Percentiles rank a stretch among this genome's conserved stretches.
Evolutionary conservation across 1,140 invertebrate genomes (phyloP).

Genomic region (Hydropsyche tenuis): DNA sequence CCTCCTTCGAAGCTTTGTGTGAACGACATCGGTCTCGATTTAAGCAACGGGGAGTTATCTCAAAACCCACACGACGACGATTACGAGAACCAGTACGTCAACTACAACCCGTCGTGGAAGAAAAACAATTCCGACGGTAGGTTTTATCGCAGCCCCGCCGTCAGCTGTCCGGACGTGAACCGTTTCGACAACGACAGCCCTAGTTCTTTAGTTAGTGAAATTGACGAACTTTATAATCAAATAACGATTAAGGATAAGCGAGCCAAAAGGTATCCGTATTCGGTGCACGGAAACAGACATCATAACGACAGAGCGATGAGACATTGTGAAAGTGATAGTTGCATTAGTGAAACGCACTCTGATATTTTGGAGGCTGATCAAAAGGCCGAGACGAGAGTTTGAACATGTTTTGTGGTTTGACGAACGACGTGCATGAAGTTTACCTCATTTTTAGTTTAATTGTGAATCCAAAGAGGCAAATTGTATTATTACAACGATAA

Average conservation of each 20-base stretch:
- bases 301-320: slow-evolving; percentile 58
- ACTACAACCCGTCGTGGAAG: slow-evolving; percentile 59
- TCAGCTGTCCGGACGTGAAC: slow-evolving; percentile 60
- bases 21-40: slow-evolving; percentile 58
- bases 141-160: slow-evolving; percentile 56
- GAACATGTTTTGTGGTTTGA: too few species aligned
- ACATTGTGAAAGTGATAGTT: slow-evolving; percentile 60
- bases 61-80: slow-evolving; percentile 51
- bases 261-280: slow-evolving; percentile 52
- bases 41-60: slow-evolving; percentile 61
- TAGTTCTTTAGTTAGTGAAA: slow-evolving; percentile 62
- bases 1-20: slow-evolving; percentile 64
- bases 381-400: slow-evolving; percentile 47
- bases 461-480: too few species aligned
- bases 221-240: slow-evolving; percentile 67
- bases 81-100: slow-evolving; percentile 60
- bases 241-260: slow-evolving; percentile 60
- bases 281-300: slow-evolving; percentile 54
- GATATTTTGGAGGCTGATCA: slow-evolving; percentile 51
- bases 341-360: slow-evolving; percentile 59
- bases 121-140: slow-evolving; percentile 59
- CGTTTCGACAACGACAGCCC: slow-evolving; percentile 54
- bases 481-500: too few species aligned
- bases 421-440: too few species aligned
- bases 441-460: too few species aligned